Evolutionary conservation across 2,888 invertebrate genomes (phyloP), one percentile per base, ranked within the genome.

Genomic region (Archaeoteleia sp.): DNA sequence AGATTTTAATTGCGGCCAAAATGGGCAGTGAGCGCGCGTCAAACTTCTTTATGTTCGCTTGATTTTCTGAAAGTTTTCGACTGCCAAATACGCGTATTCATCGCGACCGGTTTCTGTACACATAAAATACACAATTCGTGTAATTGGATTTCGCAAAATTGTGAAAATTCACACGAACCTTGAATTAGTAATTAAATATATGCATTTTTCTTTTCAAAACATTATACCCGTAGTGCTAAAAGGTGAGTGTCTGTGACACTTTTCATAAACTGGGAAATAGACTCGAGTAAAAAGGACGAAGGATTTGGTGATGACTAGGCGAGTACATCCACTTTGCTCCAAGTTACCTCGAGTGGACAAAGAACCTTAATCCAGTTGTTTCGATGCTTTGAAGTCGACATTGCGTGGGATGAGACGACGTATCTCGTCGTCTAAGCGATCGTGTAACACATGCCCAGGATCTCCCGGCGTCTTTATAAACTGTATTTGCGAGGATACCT

Each of bases 351-450:
- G 49, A 49, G 49, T 49, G 29, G 37, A 49, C 49, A 49, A 49
- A 49, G 49, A 25, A 51, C 39, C 39, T 51, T 51, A 51, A 51
- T 51, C 29, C 37, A 51, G 39, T 53, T 53, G 42, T 53, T 53
- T 42, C 23, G 32, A 42, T 42, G 10, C 42, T 53, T 53, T 42
- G 53, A 42, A 32, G 42, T 53, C 40, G 40, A 34, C 40, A 53
- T 25, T 32, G 39, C n/a, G 39, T 29, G 29, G 20, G 8, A 8
- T 32, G 15, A 53, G 32, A 53, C 42, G 30, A 23, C 14, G 14
- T 17, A 13, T 53, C 39, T 53, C 40, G 30, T 42, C 25, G 35
- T 23, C 2, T 7, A 35, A 48, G 7, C 17, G 10, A 51, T 40
- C 14, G 10, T 29, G 29, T 29, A 29, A 29, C 9, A 29, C 29